Conservation (phyloP, 2,888 invertebrate genomes). For the Pseudanteris insignis region DNA sequence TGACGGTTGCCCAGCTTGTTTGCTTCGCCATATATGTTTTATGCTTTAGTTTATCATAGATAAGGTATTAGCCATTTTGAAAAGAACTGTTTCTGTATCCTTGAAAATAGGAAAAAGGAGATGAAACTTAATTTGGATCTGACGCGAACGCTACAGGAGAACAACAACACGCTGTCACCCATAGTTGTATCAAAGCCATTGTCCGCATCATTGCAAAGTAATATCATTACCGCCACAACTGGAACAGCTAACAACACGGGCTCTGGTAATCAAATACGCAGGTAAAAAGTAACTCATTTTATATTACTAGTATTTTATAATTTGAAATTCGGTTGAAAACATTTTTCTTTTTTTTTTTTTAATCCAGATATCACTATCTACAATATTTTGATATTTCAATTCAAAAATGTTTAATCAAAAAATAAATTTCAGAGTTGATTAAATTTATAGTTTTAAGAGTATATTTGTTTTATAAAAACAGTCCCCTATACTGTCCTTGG, state of each 20-base stretch:
- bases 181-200: slow-evolving; percentile 57
- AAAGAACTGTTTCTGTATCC: slow-evolving; percentile 15
- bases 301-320: not conserved
- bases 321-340: not conserved
- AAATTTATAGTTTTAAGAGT: too few relatives aligned
- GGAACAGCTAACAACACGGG: slow-evolving; percentile 69
- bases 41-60: slow-evolving; percentile 12
- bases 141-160: slow-evolving; percentile 62
- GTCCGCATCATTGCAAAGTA: slow-evolving; percentile 62
- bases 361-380: not conserved
- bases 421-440: too few relatives aligned
- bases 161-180: slow-evolving; percentile 59
- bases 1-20: slow-evolving; percentile 31
- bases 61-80: slow-evolving; percentile 16
- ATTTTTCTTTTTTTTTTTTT: not conserved
- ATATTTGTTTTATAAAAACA: too few relatives aligned
- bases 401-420: too few relatives aligned
- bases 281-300: slow-evolving; percentile 49
- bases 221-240: slow-evolving; percentile 65
- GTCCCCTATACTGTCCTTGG: too few relatives aligned
- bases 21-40: slow-evolving; percentile 32
- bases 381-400: not conserved
- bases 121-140: slow-evolving; percentile 64
- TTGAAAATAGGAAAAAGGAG: slow-evolving; percentile 59
- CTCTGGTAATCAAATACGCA: slow-evolving; percentile 64